Conservation (phyloP, 92 coral and sea anemone genomes). For the Bergia puertoricense region DNA sequence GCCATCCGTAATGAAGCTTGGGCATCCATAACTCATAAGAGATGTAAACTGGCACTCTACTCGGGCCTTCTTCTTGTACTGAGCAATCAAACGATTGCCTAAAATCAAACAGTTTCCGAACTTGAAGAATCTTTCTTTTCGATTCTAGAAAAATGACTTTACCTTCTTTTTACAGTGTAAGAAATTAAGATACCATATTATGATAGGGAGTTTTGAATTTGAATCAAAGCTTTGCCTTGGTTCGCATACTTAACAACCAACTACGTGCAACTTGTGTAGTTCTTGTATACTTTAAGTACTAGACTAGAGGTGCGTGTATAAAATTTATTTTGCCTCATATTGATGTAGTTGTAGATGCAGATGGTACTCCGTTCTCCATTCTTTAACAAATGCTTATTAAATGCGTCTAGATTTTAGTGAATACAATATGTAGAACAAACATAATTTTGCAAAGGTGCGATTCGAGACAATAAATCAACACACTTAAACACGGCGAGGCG, state of each 20-base stretch:
- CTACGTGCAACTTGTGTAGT: not conserved
- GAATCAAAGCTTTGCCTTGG: not conserved
- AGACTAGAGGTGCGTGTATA: not conserved
- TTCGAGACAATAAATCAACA: constrained; percentile 31
- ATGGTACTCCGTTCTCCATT: not conserved
- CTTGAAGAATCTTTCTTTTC: not conserved
- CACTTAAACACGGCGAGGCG: not conserved
- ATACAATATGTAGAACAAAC: constrained; percentile 25
- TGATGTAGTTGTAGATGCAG: not conserved
- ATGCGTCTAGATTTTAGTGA: not conserved
- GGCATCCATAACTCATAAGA: too few species aligned
- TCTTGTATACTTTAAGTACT: not conserved
- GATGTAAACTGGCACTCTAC: not conserved
- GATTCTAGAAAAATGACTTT: not conserved
- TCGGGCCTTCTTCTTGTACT: not conserved
- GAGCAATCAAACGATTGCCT: not conserved
- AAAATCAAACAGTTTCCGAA: not conserved
- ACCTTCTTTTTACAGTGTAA: not conserved
- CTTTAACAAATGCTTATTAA: constrained; percentile 44
- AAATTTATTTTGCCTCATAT: constrained; percentile 4
- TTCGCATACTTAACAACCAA: not conserved
- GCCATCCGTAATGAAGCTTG: too few species aligned
- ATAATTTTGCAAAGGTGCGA: constrained; percentile 36
- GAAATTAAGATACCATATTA: not conserved
- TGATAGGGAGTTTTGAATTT: not conserved